Percentiles rank a stretch among this genome's conserved stretches.
phyloP scores from a whole-genome alignment of 2,888 invertebrate genomes.

The Mechanitis mazaeus region DNA sequence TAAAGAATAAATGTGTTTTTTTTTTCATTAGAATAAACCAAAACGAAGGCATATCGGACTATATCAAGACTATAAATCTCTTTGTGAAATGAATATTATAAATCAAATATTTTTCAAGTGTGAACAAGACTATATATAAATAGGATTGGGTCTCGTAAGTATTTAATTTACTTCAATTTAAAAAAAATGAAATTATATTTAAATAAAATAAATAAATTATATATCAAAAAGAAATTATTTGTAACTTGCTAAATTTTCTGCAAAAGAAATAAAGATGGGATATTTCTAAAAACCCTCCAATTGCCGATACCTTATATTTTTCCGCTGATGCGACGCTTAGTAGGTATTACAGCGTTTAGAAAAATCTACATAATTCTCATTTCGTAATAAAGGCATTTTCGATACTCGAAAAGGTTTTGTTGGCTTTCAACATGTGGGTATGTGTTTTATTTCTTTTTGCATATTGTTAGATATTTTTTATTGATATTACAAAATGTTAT shows the following conservation, averaged over 20 bases:
- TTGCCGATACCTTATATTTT: conserved; percentile 34
- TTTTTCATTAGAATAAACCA: no score
- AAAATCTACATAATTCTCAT: conserved; percentile 19
- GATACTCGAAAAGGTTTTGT: conserved; percentile 9
- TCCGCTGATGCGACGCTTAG: conserved; percentile 26
- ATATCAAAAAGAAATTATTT: background rate
- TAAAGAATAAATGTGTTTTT: no score
- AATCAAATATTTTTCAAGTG: no score
- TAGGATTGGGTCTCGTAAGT: no score
- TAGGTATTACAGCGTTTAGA: conserved; percentile 16
- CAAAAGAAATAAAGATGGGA: conserved; percentile 4
- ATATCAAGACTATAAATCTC: no score
- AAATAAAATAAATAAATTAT: no score
- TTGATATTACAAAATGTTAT: no score
- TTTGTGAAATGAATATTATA: no score
- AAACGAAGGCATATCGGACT: no score
- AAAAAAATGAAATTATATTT: no score
- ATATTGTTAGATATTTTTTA: background rate
- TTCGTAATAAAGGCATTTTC: conserved; percentile 15
- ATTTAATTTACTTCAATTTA: no score
- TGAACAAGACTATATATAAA: no score
- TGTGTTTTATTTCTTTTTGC: background rate
- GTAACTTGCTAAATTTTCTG: background rate
- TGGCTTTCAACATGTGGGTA: background rate
- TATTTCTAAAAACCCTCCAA: conserved; percentile 33